These are phyloP conservation scores for Corvus hawaiiensis DNA, from an alignment of 2,113 vertebrate genomes.

Conservation along the genomic window DNA sequence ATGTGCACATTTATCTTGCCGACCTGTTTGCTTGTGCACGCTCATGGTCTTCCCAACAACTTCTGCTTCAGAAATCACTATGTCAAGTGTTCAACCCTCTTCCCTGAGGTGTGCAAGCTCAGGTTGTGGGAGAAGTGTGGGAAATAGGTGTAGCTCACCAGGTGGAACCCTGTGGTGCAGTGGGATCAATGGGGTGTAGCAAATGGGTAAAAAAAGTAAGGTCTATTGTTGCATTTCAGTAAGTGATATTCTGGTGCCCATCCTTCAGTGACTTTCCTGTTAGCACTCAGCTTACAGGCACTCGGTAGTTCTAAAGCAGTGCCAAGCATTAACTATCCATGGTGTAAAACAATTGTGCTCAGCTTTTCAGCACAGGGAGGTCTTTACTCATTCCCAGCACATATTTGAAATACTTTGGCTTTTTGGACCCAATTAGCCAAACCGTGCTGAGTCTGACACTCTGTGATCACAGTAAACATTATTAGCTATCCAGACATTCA, in stretches of 20 bases:
- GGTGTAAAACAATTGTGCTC: not conserved
- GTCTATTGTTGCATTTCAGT: not conserved
- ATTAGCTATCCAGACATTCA: not conserved
- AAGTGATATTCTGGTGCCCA: not conserved
- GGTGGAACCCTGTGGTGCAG: fast-evolving
- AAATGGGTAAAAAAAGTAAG: not conserved
- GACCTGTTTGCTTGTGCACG: fast-evolving
- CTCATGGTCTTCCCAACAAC: fast-evolving
- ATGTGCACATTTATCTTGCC: not conserved
- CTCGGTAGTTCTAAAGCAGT: not conserved
- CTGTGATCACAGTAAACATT: not conserved
- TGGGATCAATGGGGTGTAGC: fast-evolving
- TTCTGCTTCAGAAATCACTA: not conserved
- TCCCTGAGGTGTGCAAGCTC: not conserved
- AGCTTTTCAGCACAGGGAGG: not conserved
- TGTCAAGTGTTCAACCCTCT: not conserved
- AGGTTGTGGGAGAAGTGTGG: not conserved
- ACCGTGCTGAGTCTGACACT: not conserved
- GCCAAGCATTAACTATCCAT: not conserved
- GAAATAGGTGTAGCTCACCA: not conserved
- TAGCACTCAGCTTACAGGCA: not conserved
- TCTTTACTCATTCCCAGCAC: not conserved
- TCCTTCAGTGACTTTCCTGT: not conserved
- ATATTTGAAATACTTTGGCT: constrained; percentile 24
- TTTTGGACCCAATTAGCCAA: constrained; percentile 1